Conservation (phyloP, 2,113 vertebrate genomes). For the Capreolus pygargus region DNA sequence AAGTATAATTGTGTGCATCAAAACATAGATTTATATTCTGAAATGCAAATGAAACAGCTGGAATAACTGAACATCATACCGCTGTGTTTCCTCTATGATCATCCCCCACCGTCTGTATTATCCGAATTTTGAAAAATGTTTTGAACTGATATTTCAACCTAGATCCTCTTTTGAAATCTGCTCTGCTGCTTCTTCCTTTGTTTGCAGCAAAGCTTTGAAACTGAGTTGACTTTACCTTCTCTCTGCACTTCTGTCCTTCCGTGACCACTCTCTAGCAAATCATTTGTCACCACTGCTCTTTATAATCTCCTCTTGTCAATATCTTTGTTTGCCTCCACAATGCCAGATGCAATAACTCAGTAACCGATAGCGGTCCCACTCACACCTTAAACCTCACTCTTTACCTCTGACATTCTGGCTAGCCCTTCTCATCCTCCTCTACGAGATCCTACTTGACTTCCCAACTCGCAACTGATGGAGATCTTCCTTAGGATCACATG, state of each 20-base stretch:
- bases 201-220: background rate
- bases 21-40: conserved; percentile 69
- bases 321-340: background rate
- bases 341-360: background rate
- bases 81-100: conserved; percentile 30
- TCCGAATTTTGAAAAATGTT: background rate
- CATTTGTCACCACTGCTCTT: background rate
- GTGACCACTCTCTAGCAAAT: background rate
- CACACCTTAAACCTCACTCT: background rate
- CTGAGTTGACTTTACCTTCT: background rate
- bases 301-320: background rate
- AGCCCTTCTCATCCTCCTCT: background rate
- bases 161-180: background rate
- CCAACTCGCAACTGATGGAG: background rate
- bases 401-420: background rate
- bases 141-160: conserved; percentile 10
- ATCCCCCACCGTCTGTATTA: background rate
- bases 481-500: background rate
- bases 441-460: background rate
- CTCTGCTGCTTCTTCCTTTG: background rate
- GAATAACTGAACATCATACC: conserved; percentile 58
- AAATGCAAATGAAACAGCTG: conserved; percentile 74
- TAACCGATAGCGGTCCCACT: background rate
- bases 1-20: conserved; percentile 54
- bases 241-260: background rate